These are phyloP conservation scores for Strigamia maritima DNA, from an alignment of 2,888 invertebrate species.

Conservation along the genomic window DNA sequence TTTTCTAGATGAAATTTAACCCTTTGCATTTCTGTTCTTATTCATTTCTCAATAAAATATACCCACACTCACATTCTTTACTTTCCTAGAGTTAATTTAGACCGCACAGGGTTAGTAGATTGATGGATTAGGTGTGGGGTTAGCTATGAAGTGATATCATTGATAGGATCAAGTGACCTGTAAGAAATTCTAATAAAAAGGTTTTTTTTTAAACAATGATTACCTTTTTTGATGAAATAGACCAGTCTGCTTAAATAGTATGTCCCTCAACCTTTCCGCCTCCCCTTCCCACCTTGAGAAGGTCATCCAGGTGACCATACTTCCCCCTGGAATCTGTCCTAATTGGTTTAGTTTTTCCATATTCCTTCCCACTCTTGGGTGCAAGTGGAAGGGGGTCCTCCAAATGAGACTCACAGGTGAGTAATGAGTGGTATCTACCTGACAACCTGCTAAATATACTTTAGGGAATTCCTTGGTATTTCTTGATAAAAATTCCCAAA, in stretches of 20 bases:
- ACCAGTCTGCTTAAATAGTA: conserved; percentile 22
- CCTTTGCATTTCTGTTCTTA: no score
- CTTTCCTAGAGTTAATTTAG: no score
- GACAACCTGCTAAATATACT: no score
- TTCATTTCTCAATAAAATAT: no score
- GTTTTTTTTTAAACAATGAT: not conserved
- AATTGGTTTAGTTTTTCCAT: no score
- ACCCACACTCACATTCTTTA: no score
- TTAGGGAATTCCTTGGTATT: no score
- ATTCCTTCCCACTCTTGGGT: no score
- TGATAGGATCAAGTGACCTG: not conserved
- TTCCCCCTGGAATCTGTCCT: not conserved
- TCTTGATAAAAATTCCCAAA: no score
- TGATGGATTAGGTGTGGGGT: not conserved
- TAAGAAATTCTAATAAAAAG: not conserved
- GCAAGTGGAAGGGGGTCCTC: not conserved
- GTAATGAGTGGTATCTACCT: not conserved
- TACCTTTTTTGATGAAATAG: not conserved
- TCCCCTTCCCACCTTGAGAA: conserved; percentile 11
- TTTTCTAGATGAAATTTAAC: no score
- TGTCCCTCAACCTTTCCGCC: not conserved
- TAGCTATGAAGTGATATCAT: not conserved
- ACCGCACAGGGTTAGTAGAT: no score
- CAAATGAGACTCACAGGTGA: not conserved
- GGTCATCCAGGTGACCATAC: conserved; percentile 34